Evolutionary conservation across 2,113 vertebrate genomes (phyloP), one percentile per base, ranked within the genome.

Genomic region (Crotalus horridus): DNA sequence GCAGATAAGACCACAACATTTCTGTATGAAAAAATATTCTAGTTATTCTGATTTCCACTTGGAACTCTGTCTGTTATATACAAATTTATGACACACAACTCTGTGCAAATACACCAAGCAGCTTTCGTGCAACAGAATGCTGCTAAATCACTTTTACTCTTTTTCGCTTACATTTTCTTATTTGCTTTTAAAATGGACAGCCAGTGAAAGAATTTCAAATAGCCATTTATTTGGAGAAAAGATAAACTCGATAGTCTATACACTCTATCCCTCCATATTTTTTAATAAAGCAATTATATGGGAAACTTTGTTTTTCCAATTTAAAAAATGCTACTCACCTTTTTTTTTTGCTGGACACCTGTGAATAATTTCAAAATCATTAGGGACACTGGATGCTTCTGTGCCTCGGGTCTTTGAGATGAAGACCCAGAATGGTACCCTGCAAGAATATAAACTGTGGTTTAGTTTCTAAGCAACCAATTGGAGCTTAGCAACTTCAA

Each of bases 381-480:
- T 64, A 88, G 55, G 20, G 55, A 55, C 61, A 51, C 64, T 69
- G 55, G 59, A 87, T 53, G 85, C 85, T 61, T 91, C n/a, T 59
- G 54, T 56, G 39, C 39, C 21, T 93, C 87, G 23, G 55, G 74
- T 85, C 90, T 59, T 61, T 11, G 24, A 91, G 87, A 74, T 89
- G 23, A 64, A 88, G 56, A 91, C 74, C 61, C 81, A 86, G 53
- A 85, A 53, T 56, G 88, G 88, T 91, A 93, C 87, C 48, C 24
- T 23, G 26, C 43, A 89, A 86, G 87, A 89, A 93, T 93, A 91
- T 92, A 91, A 93, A 89, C 39, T 46, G 56, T 93, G 46, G 85
- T 89, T 89, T 55, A 93, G 90, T 81, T 61, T 93, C 90, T 85
- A 89, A 58, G 90, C 87, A 93, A 92, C 90, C 90, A 93, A 89